phyloP scores from a whole-genome alignment of 2,888 invertebrate genomes.

The Drosophila crucigera region DNA sequence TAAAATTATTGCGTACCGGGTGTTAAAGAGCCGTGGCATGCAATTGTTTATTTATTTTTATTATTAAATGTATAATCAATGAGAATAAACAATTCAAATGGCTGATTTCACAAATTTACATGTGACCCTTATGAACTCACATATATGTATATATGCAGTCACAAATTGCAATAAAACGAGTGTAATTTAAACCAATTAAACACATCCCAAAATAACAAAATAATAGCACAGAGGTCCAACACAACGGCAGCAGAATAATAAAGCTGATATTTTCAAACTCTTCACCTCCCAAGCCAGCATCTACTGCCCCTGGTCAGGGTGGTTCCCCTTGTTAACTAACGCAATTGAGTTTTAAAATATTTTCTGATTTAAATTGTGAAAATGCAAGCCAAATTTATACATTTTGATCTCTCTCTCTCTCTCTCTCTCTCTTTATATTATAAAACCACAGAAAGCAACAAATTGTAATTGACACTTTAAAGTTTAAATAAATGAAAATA shows the following conservation, averaged over 20 bases:
- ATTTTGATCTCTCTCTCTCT: background rate
- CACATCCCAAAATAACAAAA: constrained; percentile 2
- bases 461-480: background rate
- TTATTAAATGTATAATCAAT: constrained; percentile 53
- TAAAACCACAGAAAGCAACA: background rate
- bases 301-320: background rate
- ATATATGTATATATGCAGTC: background rate
- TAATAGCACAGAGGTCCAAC: background rate
- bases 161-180: constrained; percentile 2
- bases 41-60: constrained; percentile 1
- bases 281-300: no score
- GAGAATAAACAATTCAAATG: constrained; percentile 61
- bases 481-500: background rate
- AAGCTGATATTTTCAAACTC: background rate
- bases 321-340: background rate
- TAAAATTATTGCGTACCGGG: constrained; percentile 9
- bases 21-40: background rate
- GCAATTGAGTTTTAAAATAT: background rate
- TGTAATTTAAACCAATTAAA: constrained; percentile 17
- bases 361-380: background rate
- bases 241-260: background rate
- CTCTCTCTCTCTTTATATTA: background rate
- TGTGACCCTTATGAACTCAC: background rate
- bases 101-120: constrained; percentile 10
- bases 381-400: background rate